A percentile compares a stretch with the other conserved stretches of the same genome.
These are phyloP conservation scores for Stenodera caucasica DNA, from an alignment of 2,888 invertebrate species.

Conservation along the genomic window DNA sequence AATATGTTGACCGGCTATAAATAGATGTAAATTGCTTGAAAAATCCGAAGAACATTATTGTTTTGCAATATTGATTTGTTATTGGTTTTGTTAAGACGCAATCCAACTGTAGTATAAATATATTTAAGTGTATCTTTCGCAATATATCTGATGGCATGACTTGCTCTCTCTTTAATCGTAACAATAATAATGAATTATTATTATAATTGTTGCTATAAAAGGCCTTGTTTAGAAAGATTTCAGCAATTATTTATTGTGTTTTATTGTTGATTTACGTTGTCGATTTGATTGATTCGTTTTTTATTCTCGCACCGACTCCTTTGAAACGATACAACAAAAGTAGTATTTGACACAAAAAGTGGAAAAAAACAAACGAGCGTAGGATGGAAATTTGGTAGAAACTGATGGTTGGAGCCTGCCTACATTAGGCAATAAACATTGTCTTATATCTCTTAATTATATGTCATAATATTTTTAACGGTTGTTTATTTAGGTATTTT, in stretches of 20 bases:
- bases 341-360: not conserved
- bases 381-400: not conserved
- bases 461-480: not conserved
- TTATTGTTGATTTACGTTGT: no score
- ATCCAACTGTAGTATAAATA: slow-evolving; percentile 10
- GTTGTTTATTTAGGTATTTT: not conserved
- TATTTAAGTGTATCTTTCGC: slow-evolving; percentile 30
- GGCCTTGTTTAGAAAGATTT: not conserved
- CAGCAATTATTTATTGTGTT: not conserved
- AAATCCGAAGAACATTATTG: not conserved
- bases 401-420: not conserved
- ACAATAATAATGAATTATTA: slow-evolving; percentile 14
- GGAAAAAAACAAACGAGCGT: not conserved
- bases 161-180: slow-evolving; percentile 30
- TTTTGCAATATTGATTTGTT: slow-evolving; percentile 36
- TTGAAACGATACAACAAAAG: not conserved
- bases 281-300: no score
- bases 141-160: slow-evolving; percentile 37
- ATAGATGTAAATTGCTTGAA: no score
- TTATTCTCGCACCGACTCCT: no score
- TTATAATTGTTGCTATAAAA: not conserved
- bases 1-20: no score
- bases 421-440: slow-evolving; percentile 2
- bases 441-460: not conserved
- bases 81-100: slow-evolving; percentile 24